phyloP scores from a whole-genome alignment of 2,888 invertebrate genomes.

The Leptopterna dolabrata region DNA sequence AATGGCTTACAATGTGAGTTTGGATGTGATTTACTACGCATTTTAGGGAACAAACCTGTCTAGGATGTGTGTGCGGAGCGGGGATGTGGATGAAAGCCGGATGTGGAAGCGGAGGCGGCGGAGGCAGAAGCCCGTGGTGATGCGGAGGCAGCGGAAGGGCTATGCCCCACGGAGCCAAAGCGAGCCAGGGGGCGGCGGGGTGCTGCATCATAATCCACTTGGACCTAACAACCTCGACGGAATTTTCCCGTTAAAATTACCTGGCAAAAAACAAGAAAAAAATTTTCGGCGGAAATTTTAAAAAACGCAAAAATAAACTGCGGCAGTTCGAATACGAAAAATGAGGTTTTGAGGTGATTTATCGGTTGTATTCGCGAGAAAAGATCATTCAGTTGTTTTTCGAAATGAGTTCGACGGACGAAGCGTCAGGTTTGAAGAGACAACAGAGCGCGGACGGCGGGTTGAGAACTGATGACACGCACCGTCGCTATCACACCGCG shows the following conservation, averaged over 20 bases:
- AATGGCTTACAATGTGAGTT: too few species aligned
- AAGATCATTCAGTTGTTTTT: not conserved
- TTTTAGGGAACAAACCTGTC: constrained; percentile 15
- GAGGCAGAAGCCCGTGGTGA: constrained; percentile 52
- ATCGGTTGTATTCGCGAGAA: not conserved
- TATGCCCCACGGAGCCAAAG: constrained; percentile 57
- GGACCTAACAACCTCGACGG: not conserved
- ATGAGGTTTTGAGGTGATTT: not conserved
- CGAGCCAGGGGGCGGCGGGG: constrained; percentile 56
- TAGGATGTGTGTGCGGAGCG: constrained; percentile 44
- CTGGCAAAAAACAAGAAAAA: not conserved
- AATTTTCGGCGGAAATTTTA: not conserved
- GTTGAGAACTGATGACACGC: constrained; percentile 44
- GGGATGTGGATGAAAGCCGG: constrained; percentile 56
- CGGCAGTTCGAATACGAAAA: not conserved
- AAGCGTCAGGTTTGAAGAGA: not conserved
- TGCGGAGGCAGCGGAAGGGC: constrained; percentile 55
- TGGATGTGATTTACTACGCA: too few species aligned
- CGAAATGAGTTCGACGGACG: not conserved
- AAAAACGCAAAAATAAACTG: not conserved
- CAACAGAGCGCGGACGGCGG: constrained; percentile 42
- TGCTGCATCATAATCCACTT: constrained; percentile 50
- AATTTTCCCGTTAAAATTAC: not conserved
- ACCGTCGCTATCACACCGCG: constrained; percentile 50
- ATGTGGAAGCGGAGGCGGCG: constrained; percentile 51